Conservation (phyloP, 2,113 vertebrate genomes). For the Archocentrus centrarchus region DNA sequence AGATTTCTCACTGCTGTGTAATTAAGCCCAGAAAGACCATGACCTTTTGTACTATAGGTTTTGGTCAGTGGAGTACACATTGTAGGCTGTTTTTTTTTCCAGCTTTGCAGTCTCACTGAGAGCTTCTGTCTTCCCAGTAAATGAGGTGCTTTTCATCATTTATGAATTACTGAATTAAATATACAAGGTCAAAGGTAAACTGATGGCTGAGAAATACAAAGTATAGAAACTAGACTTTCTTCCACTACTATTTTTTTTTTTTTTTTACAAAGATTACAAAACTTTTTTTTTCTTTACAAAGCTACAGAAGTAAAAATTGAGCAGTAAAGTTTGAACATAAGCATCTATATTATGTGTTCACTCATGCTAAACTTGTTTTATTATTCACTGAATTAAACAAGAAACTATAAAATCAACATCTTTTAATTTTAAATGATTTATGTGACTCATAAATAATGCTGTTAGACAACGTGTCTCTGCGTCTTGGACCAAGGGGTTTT, state of each 20-base stretch:
- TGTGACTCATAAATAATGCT: not conserved
- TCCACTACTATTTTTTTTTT: not conserved
- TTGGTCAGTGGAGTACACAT: not conserved
- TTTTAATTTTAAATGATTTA: not conserved
- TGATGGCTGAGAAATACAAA: constrained; percentile 1
- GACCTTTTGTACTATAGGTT: not conserved
- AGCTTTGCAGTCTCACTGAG: not conserved
- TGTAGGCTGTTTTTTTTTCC: not conserved
- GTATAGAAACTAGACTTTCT: not conserved
- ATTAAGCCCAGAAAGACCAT: constrained; percentile 16
- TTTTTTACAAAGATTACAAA: not conserved
- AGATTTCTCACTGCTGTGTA: not conserved
- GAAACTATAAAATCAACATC: not conserved
- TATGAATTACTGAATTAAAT: constrained; percentile 28
- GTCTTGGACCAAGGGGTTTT: too few relatives aligned
- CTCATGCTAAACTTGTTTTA: not conserved
- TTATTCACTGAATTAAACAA: not conserved
- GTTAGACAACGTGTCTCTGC: too few relatives aligned
- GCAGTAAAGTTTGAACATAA: not conserved
- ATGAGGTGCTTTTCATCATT: constrained; percentile 21
- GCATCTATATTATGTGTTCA: not conserved
- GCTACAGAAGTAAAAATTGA: not conserved
- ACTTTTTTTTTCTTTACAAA: not conserved
- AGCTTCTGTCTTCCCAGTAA: not conserved
- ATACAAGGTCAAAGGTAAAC: constrained; percentile 27